Evolutionary conservation across 2,888 invertebrate genomes (phyloP), one percentile per base, ranked within the genome.

Genomic region (Epinotia bilunana): DNA sequence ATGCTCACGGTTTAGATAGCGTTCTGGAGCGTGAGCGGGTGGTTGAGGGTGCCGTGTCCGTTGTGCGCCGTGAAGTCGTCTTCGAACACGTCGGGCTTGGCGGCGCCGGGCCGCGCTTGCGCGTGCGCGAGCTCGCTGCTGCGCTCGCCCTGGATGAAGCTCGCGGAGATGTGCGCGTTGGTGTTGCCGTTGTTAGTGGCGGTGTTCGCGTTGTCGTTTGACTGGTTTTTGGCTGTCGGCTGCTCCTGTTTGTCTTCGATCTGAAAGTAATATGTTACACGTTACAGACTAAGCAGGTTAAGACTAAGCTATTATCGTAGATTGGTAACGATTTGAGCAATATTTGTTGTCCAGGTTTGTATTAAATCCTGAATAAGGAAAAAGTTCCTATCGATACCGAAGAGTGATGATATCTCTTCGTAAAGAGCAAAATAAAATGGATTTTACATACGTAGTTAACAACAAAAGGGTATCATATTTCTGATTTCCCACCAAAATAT

Each of bases 21-120:
- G 80, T 93, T 93, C 77, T 91, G 92, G 82, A 93, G 81, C 72
- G 93, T 93, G 71, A 93, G 82, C 77, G 93, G 92, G 77, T 93
- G 93, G 65, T 83, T 82, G 77, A 85, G 86, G 69, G 84, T 73
- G 11, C 84, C 83, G 81, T 92, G 92, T 5, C 92, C 93, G 81
- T 94, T 94, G 91, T 92, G 93, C 88, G 93, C 84, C n/a, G 91
- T 86, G 86, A 90, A 93, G 78, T 93, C 93, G 55, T 91, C 91
- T 69, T 89, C 89, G 4, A 86, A 53, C 33, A 23, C 49, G 49
- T 28, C 65, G 33, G 65, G 11, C 65, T 20, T 46, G 12, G 33
- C 39, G 39, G 39, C 39, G 39, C 39, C 6, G 23, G 23, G 23
- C 23, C 23, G 23, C 1, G 23, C 23, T 3, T 33, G 33, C 7